These are phyloP conservation scores for Ceratina australensis DNA, from an alignment of 1,140 invertebrate species.

Conservation along the genomic window DNA sequence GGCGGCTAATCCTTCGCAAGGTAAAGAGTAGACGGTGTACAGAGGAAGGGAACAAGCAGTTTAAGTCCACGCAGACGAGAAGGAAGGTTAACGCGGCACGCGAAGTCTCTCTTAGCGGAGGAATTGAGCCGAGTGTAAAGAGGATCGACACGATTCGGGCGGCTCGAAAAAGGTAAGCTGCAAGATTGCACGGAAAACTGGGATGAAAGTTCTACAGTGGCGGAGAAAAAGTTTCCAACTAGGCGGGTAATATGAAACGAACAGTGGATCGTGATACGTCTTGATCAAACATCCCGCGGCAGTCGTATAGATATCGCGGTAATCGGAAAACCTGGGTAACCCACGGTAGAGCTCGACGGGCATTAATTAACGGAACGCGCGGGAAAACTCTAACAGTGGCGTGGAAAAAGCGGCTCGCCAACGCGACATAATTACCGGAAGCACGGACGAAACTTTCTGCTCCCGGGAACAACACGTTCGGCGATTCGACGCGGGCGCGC, in stretches of 20 bases:
- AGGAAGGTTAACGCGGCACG: too few species aligned
- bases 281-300: background rate
- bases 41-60: background rate
- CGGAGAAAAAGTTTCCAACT: background rate
- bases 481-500: constrained; percentile 17
- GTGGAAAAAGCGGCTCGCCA: constrained; percentile 24
- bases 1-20: background rate
- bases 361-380: constrained; percentile 30
- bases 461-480: constrained; percentile 30
- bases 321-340: background rate
- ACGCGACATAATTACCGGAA: constrained; percentile 42
- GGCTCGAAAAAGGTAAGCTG: background rate
- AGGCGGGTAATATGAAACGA: background rate
- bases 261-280: too few species aligned
- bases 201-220: background rate
- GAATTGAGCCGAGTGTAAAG: constrained; percentile 1
- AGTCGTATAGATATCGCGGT: background rate
- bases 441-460: constrained; percentile 7
- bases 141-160: background rate
- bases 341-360: background rate
- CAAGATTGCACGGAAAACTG: background rate
- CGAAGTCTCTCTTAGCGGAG: background rate
- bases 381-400: background rate
- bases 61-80: background rate
- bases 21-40: background rate